Evolutionary conservation across 2,113 vertebrate genomes (phyloP).

Genomic region (Boleophthalmus pectinirostris): DNA sequence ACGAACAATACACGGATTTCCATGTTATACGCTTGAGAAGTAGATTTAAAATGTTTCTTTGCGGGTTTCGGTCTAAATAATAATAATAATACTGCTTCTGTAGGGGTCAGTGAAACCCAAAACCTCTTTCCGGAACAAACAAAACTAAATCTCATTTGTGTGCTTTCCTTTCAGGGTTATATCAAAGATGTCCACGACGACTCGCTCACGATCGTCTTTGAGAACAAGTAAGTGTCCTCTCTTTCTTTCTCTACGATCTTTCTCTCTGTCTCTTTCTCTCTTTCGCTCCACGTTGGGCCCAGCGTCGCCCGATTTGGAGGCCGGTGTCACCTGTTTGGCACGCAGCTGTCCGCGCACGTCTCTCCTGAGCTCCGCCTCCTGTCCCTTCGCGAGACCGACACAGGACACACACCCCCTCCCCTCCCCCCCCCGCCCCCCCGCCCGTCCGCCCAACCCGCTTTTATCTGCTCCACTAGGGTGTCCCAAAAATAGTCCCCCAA

Average conservation of each 20-base stretch:
- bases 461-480: constrained; percentile 62
- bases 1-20: too few species aligned
- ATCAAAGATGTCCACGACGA: constrained; percentile 94
- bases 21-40: too few species aligned
- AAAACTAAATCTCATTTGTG: neutral
- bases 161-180: constrained; percentile 79
- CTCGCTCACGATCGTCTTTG: constrained; percentile 90
- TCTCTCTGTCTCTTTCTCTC: too few species aligned
- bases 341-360: constrained; percentile 61
- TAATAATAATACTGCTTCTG: too few species aligned
- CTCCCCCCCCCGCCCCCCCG: too few species aligned
- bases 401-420: constrained; percentile 8
- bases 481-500: constrained; percentile 71
- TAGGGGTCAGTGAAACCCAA: constrained; percentile 16
- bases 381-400: constrained; percentile 2
- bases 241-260: too few species aligned
- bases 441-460: too few species aligned
- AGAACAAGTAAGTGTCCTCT: constrained; percentile 87
- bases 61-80: neutral
- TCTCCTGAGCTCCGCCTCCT: constrained; percentile 25
- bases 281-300: too few species aligned
- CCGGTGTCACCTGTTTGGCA: constrained; percentile 34
- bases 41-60: neutral
- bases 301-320: neutral
- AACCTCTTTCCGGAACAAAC: neutral